A percentile compares a stretch with the other conserved stretches of the same genome.
Conservation (phyloP, 1,140 invertebrate species). For the Aphis gossypii region DNA sequence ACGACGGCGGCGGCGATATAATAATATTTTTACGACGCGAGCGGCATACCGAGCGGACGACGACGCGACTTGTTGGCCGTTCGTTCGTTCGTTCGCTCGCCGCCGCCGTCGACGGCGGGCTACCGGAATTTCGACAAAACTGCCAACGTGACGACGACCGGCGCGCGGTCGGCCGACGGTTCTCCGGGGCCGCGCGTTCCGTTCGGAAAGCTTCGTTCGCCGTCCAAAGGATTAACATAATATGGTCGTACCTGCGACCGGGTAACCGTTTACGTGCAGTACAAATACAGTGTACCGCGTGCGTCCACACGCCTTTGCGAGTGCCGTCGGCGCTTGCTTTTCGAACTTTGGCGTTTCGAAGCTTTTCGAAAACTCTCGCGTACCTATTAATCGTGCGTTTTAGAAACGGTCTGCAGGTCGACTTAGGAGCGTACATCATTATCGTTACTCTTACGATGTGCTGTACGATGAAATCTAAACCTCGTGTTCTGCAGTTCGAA, state of each 20-base stretch:
- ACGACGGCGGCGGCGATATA: background rate
- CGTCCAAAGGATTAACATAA: background rate
- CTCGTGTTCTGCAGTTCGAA: background rate
- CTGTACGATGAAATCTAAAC: background rate
- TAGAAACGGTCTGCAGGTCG: background rate
- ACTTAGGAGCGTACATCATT: background rate
- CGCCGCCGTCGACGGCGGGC: slow-evolving; percentile 39
- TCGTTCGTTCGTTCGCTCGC: background rate
- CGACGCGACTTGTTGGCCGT: slow-evolving; percentile 28
- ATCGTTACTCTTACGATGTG: too few species aligned
- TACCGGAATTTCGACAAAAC: slow-evolving; percentile 57
- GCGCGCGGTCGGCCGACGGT: background rate
- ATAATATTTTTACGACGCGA: background rate
- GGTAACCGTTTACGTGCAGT: too few species aligned
- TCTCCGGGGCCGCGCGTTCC: background rate
- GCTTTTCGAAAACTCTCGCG: too few species aligned
- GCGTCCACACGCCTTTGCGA: too few species aligned
- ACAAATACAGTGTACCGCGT: too few species aligned
- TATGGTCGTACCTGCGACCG: too few species aligned
- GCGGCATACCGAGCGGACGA: background rate
- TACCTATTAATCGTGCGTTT: background rate
- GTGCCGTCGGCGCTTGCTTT: too few species aligned
- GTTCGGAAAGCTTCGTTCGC: background rate
- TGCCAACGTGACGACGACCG: slow-evolving; percentile 51
- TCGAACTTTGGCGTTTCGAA: too few species aligned